phyloP scores from a whole-genome alignment of 2,888 invertebrate genomes.

The Nemotelus pantherinus region DNA sequence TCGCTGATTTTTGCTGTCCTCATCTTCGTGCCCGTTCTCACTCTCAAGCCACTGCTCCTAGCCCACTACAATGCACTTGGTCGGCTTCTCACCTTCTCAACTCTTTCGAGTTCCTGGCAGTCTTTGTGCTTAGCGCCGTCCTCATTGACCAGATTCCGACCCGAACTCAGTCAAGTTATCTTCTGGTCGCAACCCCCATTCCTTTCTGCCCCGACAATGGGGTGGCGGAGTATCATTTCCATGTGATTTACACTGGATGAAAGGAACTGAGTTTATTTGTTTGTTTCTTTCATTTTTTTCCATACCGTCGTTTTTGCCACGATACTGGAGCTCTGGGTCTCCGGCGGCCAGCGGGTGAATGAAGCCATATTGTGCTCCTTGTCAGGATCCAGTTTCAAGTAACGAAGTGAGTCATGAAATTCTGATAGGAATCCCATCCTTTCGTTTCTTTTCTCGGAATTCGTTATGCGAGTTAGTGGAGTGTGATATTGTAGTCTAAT shows the following conservation, averaged over 20 bases:
- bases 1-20: background rate
- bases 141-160: slow-evolving; percentile 27
- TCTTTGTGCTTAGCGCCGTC: slow-evolving; percentile 10
- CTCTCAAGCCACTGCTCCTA: slow-evolving; percentile 2
- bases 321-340: background rate
- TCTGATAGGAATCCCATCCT: slow-evolving; percentile 33
- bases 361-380: slow-evolving; percentile 32
- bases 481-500: slow-evolving; percentile 44
- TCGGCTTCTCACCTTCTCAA: slow-evolving; percentile 34
- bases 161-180: slow-evolving; percentile 11
- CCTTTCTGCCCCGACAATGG: background rate
- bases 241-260: slow-evolving; percentile 38
- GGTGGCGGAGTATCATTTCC: slow-evolving; percentile 38
- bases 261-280: slow-evolving; percentile 25
- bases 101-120: background rate
- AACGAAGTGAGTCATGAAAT: slow-evolving; percentile 35
- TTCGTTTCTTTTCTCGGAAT: slow-evolving; percentile 27
- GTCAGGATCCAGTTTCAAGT: slow-evolving; percentile 26
- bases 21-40: background rate
- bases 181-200: slow-evolving; percentile 1
- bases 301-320: background rate
- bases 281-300: slow-evolving; percentile 9
- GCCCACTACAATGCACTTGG: slow-evolving; percentile 32
- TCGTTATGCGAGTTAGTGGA: slow-evolving; percentile 43
- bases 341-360: background rate